phyloP scores from a whole-genome alignment of 2,888 invertebrate genomes.

The Antheraea yamamai region DNA sequence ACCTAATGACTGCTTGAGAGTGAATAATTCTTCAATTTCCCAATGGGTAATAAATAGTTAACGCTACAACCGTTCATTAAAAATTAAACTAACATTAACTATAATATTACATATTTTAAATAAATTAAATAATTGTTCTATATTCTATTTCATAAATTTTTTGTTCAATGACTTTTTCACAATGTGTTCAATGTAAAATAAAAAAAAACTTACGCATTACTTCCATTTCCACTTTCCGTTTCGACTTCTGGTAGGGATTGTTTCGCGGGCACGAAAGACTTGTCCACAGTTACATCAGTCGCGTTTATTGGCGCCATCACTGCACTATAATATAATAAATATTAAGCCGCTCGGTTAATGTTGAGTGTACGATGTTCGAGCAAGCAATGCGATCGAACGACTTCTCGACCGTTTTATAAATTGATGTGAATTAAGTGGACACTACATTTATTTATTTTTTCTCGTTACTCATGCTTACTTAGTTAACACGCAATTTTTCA shows the following conservation, averaged over 20 bases:
- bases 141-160: no score
- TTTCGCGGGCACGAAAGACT: slow-evolving; percentile 58
- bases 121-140: background rate
- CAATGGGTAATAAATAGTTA: background rate
- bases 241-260: slow-evolving; percentile 69
- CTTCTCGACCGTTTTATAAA: slow-evolving; percentile 62
- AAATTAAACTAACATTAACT: background rate
- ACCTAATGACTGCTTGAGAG: background rate
- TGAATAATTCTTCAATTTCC: background rate
- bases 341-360: slow-evolving; percentile 38
- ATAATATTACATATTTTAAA: background rate
- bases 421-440: slow-evolving; percentile 32
- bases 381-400: slow-evolving; percentile 57
- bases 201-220: slow-evolving; percentile 19
- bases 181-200: background rate
- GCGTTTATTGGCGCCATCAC: slow-evolving; percentile 75
- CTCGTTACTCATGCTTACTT: slow-evolving; percentile 5
- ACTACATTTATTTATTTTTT: slow-evolving; percentile 26
- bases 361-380: slow-evolving; percentile 58
- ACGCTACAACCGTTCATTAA: background rate
- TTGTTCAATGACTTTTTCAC: background rate
- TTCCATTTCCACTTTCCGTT: slow-evolving; percentile 56
- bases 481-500: background rate
- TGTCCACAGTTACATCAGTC: slow-evolving; percentile 57
- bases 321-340: slow-evolving; percentile 44